These are phyloP conservation scores for Bufotes viridis DNA, from an alignment of 2,797 vertebrate genomes.

Conservation along the genomic window DNA sequence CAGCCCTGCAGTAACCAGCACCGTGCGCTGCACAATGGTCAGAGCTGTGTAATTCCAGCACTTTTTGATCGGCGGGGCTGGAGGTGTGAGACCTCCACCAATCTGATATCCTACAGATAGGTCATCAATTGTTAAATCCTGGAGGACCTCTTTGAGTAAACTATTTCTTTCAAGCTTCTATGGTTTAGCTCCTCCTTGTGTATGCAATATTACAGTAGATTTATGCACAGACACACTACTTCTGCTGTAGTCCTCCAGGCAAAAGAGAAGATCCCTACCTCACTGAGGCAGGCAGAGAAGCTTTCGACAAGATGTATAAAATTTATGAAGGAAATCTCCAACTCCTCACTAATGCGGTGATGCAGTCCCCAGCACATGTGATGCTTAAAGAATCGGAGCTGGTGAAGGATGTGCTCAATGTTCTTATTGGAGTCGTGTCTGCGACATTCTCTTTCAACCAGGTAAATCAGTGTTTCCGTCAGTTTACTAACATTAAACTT, in stretches of 20 bases:
- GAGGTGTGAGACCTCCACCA: too few species aligned
- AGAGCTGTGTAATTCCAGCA: too few species aligned
- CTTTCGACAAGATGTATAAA: constrained; percentile 90
- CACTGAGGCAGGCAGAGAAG: constrained; percentile 90
- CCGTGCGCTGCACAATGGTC: too few species aligned
- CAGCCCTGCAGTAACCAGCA: background rate
- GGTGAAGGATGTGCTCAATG: constrained; percentile 90
- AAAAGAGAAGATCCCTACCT: constrained; percentile 89
- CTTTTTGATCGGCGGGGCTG: too few species aligned
- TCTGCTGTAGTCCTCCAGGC: constrained; percentile 83
- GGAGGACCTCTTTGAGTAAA: too few species aligned
- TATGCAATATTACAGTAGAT: background rate
- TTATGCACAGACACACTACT: background rate
- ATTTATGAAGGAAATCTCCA: constrained; percentile 87
- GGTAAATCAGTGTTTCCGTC: constrained; percentile 71
- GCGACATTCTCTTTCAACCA: constrained; percentile 90
- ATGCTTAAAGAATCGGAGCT: constrained; percentile 86
- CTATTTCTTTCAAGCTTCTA: background rate
- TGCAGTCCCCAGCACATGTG: constrained; percentile 79
- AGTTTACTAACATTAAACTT: background rate
- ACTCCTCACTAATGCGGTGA: constrained; percentile 75
- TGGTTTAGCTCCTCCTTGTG: background rate
- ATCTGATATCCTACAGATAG: too few species aligned
- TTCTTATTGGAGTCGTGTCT: constrained; percentile 92
- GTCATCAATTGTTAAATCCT: too few species aligned